Conservation (phyloP, 2,888 invertebrate species). For the Eugnorisma glareosa region DNA sequence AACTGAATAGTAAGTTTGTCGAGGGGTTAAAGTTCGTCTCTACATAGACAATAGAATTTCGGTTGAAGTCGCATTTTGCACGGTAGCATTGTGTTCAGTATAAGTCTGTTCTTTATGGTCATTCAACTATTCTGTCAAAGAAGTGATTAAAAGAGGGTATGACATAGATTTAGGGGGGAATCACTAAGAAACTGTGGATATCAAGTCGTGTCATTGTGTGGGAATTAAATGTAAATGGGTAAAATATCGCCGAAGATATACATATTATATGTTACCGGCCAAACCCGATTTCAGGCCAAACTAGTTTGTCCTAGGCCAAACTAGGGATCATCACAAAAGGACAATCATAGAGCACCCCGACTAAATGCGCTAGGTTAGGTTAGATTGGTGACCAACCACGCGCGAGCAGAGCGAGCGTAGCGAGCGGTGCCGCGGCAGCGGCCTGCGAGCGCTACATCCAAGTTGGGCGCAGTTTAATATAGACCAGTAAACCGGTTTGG, state of each 20-base stretch:
- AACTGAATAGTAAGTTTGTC: slow-evolving; percentile 12
- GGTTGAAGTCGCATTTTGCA: slow-evolving; percentile 63
- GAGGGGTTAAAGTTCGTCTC: slow-evolving; percentile 52
- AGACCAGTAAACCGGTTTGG: too few relatives aligned
- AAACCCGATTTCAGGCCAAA: too few relatives aligned
- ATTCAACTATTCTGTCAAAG: slow-evolving; percentile 56
- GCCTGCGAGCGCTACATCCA: too few relatives aligned
- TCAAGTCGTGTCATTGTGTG: slow-evolving; percentile 38
- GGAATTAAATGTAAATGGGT: neutral
- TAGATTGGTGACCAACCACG: too few relatives aligned
- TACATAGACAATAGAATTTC: slow-evolving; percentile 60
- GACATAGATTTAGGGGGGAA: slow-evolving; percentile 23
- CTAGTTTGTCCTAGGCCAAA: too few relatives aligned
- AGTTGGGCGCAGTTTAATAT: too few relatives aligned
- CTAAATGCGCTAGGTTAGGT: too few relatives aligned
- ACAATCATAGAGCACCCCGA: too few relatives aligned
- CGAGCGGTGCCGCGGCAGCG: too few relatives aligned
- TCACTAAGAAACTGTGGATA: slow-evolving; percentile 15
- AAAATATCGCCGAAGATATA: neutral
- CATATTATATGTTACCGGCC: too few relatives aligned
- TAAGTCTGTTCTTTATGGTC: slow-evolving; percentile 59
- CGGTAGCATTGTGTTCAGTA: slow-evolving; percentile 57
- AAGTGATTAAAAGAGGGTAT: slow-evolving; percentile 41
- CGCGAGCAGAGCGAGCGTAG: too few relatives aligned
- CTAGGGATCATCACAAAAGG: too few relatives aligned